Conservation (phyloP, 2,797 vertebrate genomes). For the Hippoglossus hippoglossus region DNA sequence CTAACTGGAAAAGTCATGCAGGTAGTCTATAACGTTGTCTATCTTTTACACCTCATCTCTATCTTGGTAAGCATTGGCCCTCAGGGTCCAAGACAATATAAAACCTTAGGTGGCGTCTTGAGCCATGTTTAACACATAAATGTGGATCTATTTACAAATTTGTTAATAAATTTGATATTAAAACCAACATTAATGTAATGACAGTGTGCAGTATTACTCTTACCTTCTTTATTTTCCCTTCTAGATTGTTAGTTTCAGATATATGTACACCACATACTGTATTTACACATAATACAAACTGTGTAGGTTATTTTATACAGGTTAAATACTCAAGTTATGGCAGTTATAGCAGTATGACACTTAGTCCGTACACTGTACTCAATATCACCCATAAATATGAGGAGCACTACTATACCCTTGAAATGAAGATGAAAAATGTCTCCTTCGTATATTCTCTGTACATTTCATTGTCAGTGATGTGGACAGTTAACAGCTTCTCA, state of each 20-base stretch:
- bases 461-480: slow-evolving; percentile 17
- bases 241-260: neutral
- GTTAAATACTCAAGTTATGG: neutral
- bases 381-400: neutral
- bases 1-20: slow-evolving; percentile 15
- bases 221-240: no score
- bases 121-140: no score
- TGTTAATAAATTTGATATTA: no score
- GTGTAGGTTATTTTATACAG: neutral
- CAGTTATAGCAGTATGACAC: neutral
- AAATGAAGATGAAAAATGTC: slow-evolving; percentile 20
- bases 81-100: no score
- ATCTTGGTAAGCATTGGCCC: no score
- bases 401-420: neutral
- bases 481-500: slow-evolving; percentile 20
- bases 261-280: neutral
- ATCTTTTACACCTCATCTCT: neutral
- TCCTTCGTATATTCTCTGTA: slow-evolving; percentile 1
- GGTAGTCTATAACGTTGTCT: neutral
- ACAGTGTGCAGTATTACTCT: no score
- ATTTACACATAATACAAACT: neutral
- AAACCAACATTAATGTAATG: no score
- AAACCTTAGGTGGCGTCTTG: no score
- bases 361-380: neutral
- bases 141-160: no score